A percentile compares a stretch with the other conserved stretches of the same genome.
phyloP scores from a whole-genome alignment of 2,888 invertebrate species.

The Trachelus stipa region DNA sequence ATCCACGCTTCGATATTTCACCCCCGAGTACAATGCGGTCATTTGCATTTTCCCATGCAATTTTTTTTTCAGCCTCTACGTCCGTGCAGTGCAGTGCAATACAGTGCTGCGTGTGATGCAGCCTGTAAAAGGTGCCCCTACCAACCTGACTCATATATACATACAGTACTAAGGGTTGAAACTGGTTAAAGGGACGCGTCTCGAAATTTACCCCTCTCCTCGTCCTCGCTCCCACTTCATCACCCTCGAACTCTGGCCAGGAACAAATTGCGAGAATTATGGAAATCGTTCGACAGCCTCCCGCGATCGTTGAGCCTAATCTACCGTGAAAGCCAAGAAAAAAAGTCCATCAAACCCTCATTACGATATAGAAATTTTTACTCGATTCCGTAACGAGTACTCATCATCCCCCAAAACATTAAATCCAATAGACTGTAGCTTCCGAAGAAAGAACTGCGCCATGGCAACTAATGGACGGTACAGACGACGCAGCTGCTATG shows the following conservation, averaged over 20 bases:
- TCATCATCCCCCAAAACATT: not conserved
- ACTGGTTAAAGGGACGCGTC: not conserved
- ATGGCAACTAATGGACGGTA: constrained; percentile 42
- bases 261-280: constrained; percentile 54
- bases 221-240: not conserved
- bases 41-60: constrained; percentile 20
- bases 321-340: not conserved
- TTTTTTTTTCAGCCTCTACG: not conserved
- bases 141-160: not conserved
- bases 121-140: not conserved
- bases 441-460: not conserved
- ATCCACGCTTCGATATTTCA: constrained; percentile 24
- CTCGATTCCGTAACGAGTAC: not conserved
- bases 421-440: not conserved
- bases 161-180: not conserved
- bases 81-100: not conserved
- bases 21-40: constrained; percentile 20
- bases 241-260: constrained; percentile 7
- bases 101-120: not conserved
- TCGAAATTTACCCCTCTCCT: not conserved
- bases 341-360: not conserved
- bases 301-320: not conserved
- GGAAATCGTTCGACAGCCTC: constrained; percentile 30
- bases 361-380: not conserved
- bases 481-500: not conserved